Base-by-base conservation (phyloP, 2,888 invertebrate species). In the Cheilosia urbana region DNA sequence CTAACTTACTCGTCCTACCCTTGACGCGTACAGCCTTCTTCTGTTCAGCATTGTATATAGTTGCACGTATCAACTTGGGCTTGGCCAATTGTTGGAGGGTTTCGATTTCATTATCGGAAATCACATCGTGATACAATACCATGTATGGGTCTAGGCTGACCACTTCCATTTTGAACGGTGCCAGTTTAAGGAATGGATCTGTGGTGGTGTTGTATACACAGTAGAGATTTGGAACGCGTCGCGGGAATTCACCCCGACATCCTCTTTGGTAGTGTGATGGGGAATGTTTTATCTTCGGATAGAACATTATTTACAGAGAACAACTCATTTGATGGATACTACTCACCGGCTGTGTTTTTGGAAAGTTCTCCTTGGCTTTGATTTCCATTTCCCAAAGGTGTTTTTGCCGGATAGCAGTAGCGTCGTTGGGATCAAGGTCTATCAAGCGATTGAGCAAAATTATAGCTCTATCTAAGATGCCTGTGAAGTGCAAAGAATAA, bases 91-190 rank as follows among this genome's bases (percentile, higher is more conserved):
- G 27, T 57, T 90, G 88, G 0, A 91, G 84, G 4, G 88, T 84
- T 0, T 51, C 65, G 1, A 91, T 91, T 87, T 91, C 91, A 1
- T 7, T 15, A 17, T 89, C 83, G 0, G 89, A 87, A 0, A 91
- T 73, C 0, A 90, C 89, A 62, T 91, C 91, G 65, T 91, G 91
- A 37, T 88, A 91, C 0, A 91, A 27, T 0, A 90, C 90, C 88
- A 91, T 89, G 13, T 90, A 91, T 0, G 91, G 91, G 27, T 91
- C 89, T 7, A 90, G 69, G 0, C 81, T 77, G 5, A 91, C 37
- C 5, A 90, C 21, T 63, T 91, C 91, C 90, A 90, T 90, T 88
- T 91, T 91, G 0, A 91, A 45, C 0, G 91, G 91, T 0, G 91
- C 91, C 30, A 91, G 42, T 5, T 81, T 88, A 1, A 91, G 85